phyloP scores from a whole-genome alignment of 2,113 vertebrate species.

The Ciconia stormi region DNA sequence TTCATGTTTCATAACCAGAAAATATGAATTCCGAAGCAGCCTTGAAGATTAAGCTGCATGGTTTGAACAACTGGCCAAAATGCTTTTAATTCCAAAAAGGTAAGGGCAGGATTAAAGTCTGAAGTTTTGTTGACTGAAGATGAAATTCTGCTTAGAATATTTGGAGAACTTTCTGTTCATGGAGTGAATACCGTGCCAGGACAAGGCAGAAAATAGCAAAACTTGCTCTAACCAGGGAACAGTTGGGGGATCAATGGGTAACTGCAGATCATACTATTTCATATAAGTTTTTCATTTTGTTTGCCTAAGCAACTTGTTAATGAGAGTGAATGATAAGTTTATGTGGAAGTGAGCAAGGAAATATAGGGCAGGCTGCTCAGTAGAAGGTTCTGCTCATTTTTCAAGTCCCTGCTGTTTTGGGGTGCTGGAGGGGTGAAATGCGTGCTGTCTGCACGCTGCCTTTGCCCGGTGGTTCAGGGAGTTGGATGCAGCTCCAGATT shows the following conservation, averaged over 20 bases:
- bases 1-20: not conserved
- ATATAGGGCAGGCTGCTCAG: not conserved
- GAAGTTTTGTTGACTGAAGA: not conserved
- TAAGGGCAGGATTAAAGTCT: not conserved
- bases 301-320: not conserved
- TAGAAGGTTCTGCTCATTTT: not conserved
- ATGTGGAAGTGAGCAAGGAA: not conserved
- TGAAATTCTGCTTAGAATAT: not conserved
- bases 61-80: not conserved
- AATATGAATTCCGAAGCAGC: not conserved
- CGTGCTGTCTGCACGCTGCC: not conserved
- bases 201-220: not conserved
- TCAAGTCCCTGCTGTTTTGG: not conserved
- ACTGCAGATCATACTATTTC: not conserved
- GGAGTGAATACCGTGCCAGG: not conserved
- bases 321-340: not conserved
- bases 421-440: not conserved
- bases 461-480: not conserved
- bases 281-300: not conserved
- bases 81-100: not conserved
- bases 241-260: not conserved
- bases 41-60: not conserved
- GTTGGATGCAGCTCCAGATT: rapidly evolving
- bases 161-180: not conserved
- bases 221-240: not conserved